These are phyloP conservation scores for Onychomys arenicola DNA, from an alignment of 2,797 vertebrate genomes.

Conservation along the genomic window DNA sequence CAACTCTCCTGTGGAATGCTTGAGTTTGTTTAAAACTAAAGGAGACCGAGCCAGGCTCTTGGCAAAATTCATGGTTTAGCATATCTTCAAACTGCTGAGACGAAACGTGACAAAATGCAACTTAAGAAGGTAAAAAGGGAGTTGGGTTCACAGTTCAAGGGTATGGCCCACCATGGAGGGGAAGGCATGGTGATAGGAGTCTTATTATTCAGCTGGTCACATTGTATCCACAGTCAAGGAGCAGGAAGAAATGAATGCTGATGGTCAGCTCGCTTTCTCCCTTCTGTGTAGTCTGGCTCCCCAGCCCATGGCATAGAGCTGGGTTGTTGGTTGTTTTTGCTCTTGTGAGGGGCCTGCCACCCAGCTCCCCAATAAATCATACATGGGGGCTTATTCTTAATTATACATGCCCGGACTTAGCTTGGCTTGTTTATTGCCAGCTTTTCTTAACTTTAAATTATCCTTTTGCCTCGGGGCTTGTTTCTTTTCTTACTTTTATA, in stretches of 20 bases:
- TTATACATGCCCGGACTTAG: too few species aligned
- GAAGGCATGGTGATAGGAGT: neutral
- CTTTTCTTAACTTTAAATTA: too few species aligned
- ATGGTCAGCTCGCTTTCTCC: neutral
- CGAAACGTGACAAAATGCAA: too few species aligned
- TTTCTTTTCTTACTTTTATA: too few species aligned
- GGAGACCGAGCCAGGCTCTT: neutral
- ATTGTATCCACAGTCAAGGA: neutral
- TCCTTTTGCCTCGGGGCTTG: too few species aligned
- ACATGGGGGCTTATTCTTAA: too few species aligned
- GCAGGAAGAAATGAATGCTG: neutral
- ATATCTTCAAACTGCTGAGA: neutral
- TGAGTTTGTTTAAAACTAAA: conserved; percentile 29
- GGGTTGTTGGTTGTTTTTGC: too few species aligned
- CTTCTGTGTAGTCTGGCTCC: neutral
- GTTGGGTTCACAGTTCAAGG: neutral
- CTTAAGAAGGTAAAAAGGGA: neutral
- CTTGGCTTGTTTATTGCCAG: too few species aligned
- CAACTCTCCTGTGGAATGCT: conserved; percentile 1
- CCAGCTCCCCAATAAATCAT: too few species aligned
- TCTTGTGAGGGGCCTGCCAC: too few species aligned
- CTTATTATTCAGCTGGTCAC: neutral
- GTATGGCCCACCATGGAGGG: neutral
- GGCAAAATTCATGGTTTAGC: neutral
- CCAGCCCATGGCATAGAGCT: neutral